Conservation (phyloP, 2,888 invertebrate species). For the Noctua janthe region DNA sequence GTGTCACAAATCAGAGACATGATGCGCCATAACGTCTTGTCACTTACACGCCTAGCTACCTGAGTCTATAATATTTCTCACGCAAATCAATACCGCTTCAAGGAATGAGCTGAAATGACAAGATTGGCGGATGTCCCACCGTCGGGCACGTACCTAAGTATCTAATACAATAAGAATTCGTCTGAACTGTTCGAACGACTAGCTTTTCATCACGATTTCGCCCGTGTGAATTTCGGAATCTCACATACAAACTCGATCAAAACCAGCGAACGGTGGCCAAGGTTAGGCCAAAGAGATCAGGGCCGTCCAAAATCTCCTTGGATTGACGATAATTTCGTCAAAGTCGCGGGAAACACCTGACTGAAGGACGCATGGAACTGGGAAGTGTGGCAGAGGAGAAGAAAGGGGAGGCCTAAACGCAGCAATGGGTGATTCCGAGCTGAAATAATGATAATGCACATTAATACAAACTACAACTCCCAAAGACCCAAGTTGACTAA, state of each 20-base stretch:
- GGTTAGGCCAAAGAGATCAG: neutral
- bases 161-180: slow-evolving; percentile 31
- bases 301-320: neutral
- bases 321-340: neutral
- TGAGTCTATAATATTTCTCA: slow-evolving; percentile 38
- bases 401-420: neutral
- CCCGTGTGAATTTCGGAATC: neutral
- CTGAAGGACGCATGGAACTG: neutral
- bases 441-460: neutral
- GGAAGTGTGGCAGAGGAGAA: neutral
- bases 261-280: neutral
- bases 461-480: neutral
- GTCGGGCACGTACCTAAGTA: slow-evolving; percentile 30
- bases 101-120: slow-evolving; percentile 46
- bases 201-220: neutral
- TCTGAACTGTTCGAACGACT: slow-evolving; percentile 14
- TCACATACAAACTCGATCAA: neutral
- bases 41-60: no score
- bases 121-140: slow-evolving; percentile 44
- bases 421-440: neutral
- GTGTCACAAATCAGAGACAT: neutral
- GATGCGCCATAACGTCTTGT: neutral
- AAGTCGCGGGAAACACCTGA: neutral
- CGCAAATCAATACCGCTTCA: slow-evolving; percentile 38
- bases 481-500: neutral